These are phyloP conservation scores for Colossoma macropomum DNA, from an alignment of 2,113 vertebrate species.

Conservation along the genomic window DNA sequence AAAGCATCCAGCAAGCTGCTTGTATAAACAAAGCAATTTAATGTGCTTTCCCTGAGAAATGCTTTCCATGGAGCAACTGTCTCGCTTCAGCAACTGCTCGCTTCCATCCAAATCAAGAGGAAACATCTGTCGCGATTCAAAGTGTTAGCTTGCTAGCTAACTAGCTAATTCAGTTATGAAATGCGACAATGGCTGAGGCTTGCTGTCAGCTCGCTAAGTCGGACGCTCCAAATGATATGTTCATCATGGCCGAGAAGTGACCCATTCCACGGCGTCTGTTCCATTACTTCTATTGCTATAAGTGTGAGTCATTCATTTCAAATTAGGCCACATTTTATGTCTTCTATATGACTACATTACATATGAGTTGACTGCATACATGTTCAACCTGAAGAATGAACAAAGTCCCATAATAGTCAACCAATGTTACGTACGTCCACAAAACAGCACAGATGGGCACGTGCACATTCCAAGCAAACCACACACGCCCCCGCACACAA, in stretches of 20 bases:
- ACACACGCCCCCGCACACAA: background rate
- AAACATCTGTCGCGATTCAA: background rate
- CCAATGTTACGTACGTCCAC: conserved; percentile 12
- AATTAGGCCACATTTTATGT: conserved; percentile 1
- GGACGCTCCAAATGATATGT: background rate
- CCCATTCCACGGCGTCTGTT: background rate
- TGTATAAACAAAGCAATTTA: conserved; percentile 36
- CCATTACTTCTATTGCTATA: background rate
- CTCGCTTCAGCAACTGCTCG: background rate
- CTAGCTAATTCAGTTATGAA: background rate
- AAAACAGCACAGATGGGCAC: background rate
- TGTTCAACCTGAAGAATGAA: background rate
- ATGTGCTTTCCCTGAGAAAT: conserved; percentile 13
- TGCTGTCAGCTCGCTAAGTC: background rate
- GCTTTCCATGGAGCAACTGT: background rate
- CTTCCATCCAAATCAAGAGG: conserved; percentile 18
- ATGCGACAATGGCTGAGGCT: background rate
- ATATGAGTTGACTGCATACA: background rate
- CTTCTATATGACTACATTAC: conserved; percentile 1
- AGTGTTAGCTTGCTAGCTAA: background rate
- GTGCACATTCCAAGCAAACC: background rate
- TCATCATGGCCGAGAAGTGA: background rate
- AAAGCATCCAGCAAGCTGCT: conserved; percentile 35
- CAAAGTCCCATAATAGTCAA: conserved; percentile 12
- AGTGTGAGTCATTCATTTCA: background rate